A percentile compares a stretch with the other conserved stretches of the same genome.
Evolutionary conservation across 2,797 vertebrate species (phyloP).

Genomic region (Apogon hyalosoma): DNA sequence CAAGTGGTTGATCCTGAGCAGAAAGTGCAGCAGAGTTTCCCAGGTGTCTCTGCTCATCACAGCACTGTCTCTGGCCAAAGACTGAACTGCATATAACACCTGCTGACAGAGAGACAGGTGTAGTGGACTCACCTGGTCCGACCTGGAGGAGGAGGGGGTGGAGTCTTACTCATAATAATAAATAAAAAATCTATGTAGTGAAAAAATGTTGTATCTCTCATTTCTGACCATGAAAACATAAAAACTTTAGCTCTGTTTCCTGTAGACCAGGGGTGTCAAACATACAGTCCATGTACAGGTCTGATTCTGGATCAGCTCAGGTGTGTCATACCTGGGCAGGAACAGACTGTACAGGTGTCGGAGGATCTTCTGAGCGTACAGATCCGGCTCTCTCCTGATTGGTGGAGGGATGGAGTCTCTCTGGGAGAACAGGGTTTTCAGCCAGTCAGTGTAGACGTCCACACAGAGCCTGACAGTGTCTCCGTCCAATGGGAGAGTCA

Average conservation of each 20-base stretch:
- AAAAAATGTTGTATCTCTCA: too few relatives aligned
- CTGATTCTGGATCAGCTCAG: not conserved
- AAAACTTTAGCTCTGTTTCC: too few relatives aligned
- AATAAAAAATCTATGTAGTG: too few relatives aligned
- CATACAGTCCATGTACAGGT: too few relatives aligned
- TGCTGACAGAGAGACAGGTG: slow-evolving; percentile 92
- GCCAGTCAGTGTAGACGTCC: slow-evolving; percentile 95
- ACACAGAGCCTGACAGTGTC: slow-evolving; percentile 94
- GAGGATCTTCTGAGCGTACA: slow-evolving; percentile 93
- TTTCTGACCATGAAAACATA: too few relatives aligned
- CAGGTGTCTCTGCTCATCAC: slow-evolving; percentile 93
- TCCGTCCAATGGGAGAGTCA: slow-evolving; percentile 92
- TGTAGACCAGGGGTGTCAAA: too few relatives aligned
- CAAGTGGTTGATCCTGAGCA: slow-evolving; percentile 92
- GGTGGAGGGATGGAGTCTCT: slow-evolving; percentile 92
- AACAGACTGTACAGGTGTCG: slow-evolving; percentile 93
- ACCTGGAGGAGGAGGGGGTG: slow-evolving; percentile 75
- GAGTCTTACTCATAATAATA: too few relatives aligned
- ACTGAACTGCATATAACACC: slow-evolving; percentile 91
- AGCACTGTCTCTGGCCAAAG: slow-evolving; percentile 86
- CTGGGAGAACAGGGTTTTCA: slow-evolving; percentile 90
- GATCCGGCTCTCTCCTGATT: slow-evolving; percentile 92
- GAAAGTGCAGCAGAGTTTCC: slow-evolving; percentile 93
- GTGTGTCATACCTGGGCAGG: slow-evolving; percentile 86
- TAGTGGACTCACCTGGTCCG: slow-evolving; percentile 82